These are phyloP conservation scores for Strongylocentrotus purpuratus DNA, from an alignment of 35 echinoderm and acorn worm species.

Conservation along the genomic window DNA sequence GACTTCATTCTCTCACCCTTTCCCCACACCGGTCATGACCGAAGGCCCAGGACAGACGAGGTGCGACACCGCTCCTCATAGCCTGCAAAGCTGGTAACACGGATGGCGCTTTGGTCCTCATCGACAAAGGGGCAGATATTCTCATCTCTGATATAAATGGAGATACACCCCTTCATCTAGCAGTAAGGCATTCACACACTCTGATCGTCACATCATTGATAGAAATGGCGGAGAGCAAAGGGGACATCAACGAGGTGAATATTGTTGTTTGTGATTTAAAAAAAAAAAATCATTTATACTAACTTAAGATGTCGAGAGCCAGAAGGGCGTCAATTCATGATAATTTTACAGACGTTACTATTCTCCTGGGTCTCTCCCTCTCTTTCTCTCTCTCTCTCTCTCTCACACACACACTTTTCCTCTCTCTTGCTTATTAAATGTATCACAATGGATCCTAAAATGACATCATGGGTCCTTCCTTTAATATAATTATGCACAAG, in stretches of 20 bases:
- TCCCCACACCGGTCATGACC: not conserved
- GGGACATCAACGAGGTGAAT: not conserved
- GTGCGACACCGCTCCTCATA: not conserved
- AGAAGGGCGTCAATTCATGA: no score
- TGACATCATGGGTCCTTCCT: no score
- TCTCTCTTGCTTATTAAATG: no score
- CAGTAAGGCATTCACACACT: not conserved
- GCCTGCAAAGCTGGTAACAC: not conserved
- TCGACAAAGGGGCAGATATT: not conserved
- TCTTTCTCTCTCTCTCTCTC: no score
- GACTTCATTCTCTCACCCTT: not conserved
- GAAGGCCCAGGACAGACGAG: not conserved
- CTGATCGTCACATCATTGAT: not conserved
- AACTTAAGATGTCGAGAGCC: no score
- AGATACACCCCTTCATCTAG: slow-evolving; percentile 6
- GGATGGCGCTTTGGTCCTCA: not conserved
- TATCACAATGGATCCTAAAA: no score
- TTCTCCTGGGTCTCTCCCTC: no score
- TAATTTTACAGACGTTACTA: no score
- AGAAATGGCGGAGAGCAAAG: not conserved
- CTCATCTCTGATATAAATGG: slow-evolving; percentile 6
- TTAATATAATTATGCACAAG: no score
- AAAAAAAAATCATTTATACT: no score
- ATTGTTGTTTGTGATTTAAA: no score
- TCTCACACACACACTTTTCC: no score